Base-by-base conservation (phyloP, 2,113 vertebrate genomes). In the Gopherus flavomarginatus region DNA sequence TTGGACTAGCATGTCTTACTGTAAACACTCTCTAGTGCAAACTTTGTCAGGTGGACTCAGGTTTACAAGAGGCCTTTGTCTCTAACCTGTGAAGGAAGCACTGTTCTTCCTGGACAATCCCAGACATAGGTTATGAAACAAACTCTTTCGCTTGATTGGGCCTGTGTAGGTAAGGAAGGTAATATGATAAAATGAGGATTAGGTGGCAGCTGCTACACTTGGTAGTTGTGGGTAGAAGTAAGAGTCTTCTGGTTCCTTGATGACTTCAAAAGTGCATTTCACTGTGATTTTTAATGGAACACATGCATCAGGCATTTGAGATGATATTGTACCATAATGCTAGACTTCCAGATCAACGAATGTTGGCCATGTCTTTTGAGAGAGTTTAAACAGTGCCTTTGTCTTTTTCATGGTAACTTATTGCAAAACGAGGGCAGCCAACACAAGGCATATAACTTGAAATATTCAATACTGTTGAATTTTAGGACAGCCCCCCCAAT, bases 51-150 rank as follows among this genome's bases (percentile, higher is more conserved):
- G 89, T 94, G 83, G 44, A 80, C 56, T 78, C 62, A 91, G 81
- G 62, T 57, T 88, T 93, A 53, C 56, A 93, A 88, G 57, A 95
- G 62, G 17, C 80, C 87, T 90, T 93, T 89, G 47, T 94, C 52
- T 82, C 65, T 38, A 31, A 26, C n/a, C 22, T 90, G 56, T 3
- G 80, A 78, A 88, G 78, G 59, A 92, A 94, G 81, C 42, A 52
- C 3, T n/a, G 22, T 81, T 29, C 17, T 87, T 69, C 57, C 83
- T 83, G 29, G 31, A 17, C 3, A 4, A 35, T 80, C 91, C 84
- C 54, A 89, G 77, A 21, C 69, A 72, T 52, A n/a, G 62, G 0
- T 86, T 94, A 53, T 1, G 59, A 86, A 82, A 31, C 19, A 52
- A 88, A 21, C 75, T 50, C 59, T 80, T 12, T 1, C 90, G 38